phyloP scores from a whole-genome alignment of 2,888 invertebrate species.

The Gymnosoma rotundatum region DNA sequence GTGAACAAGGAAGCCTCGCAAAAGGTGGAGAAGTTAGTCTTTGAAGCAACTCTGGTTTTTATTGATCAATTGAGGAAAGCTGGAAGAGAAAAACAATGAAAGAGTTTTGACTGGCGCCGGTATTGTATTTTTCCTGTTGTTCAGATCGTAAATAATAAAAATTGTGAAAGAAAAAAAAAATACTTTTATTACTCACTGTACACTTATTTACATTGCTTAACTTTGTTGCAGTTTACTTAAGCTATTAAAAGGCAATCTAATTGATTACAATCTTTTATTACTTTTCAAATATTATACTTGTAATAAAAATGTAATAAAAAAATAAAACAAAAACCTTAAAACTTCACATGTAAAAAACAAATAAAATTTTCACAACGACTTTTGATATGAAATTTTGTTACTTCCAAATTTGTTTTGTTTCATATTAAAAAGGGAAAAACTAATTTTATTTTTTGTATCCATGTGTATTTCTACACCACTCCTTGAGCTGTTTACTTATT shows the following conservation, averaged over 20 bases:
- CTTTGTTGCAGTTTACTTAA: constrained; percentile 6
- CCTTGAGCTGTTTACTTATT: constrained; percentile 57
- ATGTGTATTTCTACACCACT: constrained; percentile 36
- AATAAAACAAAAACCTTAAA: constrained; percentile 9
- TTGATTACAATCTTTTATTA: constrained; percentile 58
- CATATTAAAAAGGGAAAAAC: not conserved
- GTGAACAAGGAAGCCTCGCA: no score
- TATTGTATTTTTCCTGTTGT: no score
- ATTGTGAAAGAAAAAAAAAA: no score
- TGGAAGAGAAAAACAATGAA: no score
- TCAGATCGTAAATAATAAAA: no score
- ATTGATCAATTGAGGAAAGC: no score
- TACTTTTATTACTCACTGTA: constrained; percentile 23
- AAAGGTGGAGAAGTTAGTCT: no score
- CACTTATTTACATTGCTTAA: constrained; percentile 3
- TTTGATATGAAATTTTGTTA: not conserved
- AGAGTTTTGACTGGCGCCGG: no score
- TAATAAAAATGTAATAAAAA: not conserved
- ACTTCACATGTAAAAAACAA: not conserved
- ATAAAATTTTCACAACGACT: not conserved
- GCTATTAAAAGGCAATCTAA: constrained; percentile 55
- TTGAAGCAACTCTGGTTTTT: no score
- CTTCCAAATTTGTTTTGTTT: not conserved
- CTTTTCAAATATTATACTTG: not conserved
- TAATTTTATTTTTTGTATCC: not conserved